Conservation (phyloP, 92 coral and sea anemone genomes). For the Paramuricea clavata region DNA sequence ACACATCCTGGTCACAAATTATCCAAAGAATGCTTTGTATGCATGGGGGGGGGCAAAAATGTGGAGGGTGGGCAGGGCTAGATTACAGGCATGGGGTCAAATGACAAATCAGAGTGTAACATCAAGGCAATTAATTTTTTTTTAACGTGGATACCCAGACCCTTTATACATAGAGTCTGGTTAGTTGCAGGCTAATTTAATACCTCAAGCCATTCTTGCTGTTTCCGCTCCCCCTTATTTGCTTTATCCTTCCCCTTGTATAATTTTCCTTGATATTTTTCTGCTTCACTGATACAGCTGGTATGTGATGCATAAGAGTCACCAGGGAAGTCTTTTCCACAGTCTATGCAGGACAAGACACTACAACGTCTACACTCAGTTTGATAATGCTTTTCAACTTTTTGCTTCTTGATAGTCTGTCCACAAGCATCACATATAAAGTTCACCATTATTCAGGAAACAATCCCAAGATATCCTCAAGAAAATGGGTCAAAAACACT, state of each 20-base stretch:
- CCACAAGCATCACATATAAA: constrained; percentile 96
- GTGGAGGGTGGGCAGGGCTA: background rate
- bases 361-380: constrained; percentile 83
- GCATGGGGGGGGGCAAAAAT: too few species aligned
- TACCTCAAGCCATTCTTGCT: constrained; percentile 98
- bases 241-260: constrained; percentile 91
- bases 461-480: background rate
- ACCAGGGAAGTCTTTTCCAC: constrained; percentile 96
- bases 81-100: background rate
- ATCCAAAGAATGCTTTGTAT: too few species aligned
- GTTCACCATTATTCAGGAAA: constrained; percentile 76
- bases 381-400: constrained; percentile 95
- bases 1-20: too few species aligned
- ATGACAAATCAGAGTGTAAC: too few species aligned
- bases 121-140: too few species aligned
- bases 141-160: too few species aligned
- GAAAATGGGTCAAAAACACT: background rate
- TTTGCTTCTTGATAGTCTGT: constrained; percentile 89
- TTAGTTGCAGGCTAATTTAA: too few species aligned
- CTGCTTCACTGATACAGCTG: constrained; percentile 93
- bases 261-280: constrained; percentile 95
- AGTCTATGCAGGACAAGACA: constrained; percentile 92
- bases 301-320: constrained; percentile 88
- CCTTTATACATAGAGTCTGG: too few species aligned
- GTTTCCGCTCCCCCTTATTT: constrained; percentile 94